Conservation (phyloP, 2,888 invertebrate species). For the Hemistola chrysoprasaria region DNA sequence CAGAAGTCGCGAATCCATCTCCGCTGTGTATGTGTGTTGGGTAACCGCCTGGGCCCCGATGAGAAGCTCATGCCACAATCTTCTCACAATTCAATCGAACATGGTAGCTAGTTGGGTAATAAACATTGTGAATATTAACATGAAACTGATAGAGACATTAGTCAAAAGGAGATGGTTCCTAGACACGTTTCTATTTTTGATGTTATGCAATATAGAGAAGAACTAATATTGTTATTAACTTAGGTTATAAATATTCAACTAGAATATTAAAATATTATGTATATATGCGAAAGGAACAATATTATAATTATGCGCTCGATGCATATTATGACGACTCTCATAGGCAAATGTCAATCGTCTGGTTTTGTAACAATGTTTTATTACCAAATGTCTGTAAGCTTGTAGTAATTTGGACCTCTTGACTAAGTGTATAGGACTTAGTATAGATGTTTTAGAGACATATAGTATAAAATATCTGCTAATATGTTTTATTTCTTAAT, state of each 20-base stretch:
- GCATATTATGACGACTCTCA: constrained; percentile 38
- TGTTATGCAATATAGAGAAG: constrained; percentile 41
- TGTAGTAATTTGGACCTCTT: constrained; percentile 47
- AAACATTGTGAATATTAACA: constrained; percentile 27
- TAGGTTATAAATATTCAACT: too few species aligned
- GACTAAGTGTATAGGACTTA: constrained; percentile 44
- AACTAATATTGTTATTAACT: too few species aligned
- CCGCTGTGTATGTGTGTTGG: constrained; percentile 32
- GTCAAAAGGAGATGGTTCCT: constrained; percentile 20
- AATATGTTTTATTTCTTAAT: too few species aligned
- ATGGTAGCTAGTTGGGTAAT: constrained; percentile 43
- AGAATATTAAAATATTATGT: too few species aligned
- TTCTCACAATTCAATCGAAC: constrained; percentile 49
- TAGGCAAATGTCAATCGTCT: constrained; percentile 72
- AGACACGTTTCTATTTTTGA: constrained; percentile 27
- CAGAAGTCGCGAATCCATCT: constrained; percentile 27
- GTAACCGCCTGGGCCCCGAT: too few species aligned
- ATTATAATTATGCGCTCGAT: constrained; percentile 43
- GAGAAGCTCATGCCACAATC: constrained; percentile 38
- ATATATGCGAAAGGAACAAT: constrained; percentile 36
- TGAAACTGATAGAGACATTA: constrained; percentile 22
- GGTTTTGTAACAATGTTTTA: constrained; percentile 66
- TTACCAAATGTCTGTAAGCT: constrained; percentile 62
- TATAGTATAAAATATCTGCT: too few species aligned
- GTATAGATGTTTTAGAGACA: constrained; percentile 20